Evolutionary conservation across 2,888 invertebrate species (phyloP), one percentile per base, ranked within the genome.

Genomic region (Zelleria hepariella): DNA sequence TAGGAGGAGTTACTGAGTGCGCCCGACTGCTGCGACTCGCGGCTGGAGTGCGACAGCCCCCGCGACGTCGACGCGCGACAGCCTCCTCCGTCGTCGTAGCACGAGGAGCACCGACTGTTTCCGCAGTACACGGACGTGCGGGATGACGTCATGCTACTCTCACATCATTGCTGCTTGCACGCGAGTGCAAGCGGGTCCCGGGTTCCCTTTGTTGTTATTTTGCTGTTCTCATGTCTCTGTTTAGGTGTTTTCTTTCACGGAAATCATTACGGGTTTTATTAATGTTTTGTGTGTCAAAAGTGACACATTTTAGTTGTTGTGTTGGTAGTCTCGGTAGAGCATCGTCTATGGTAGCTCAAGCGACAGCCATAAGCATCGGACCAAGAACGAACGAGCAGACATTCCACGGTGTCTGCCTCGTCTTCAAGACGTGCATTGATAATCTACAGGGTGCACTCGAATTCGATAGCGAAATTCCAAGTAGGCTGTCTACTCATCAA

Each of bases 61-160:
- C 76, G 71, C 2, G 84, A 85, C 7, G 84, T 85, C 5, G 85
- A 75, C 0, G 85, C 75, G 2, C 69, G 72, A 58, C 78, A 78
- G 25, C 67, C 23, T 72, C 72, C n/a, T 25, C 58, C 27, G 27
- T 10, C 15, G 32, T 42, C 32, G 32, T 42, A 42, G 32, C 32
- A 42, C 32, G 32, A 42, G 15, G 32, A 15, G 32, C 32, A 42
- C 32, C 32, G 32, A 15, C 32, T 42, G 15, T 42, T 42, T 10
- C 32, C 32, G 15, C 32, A 42, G 32, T 15, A 42, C 15, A 42
- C 32, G 5, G 32, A 42, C 32, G 32, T 42, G 15, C 32, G 32
- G 1, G 32, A 42, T 42, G 32, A 42, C 10, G 32, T 42, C 32
- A 42, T 42, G 15, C 32, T 42, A 10, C 32, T 42, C 32, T 42